Evolutionary conservation across 2,888 invertebrate species (phyloP), one percentile per base, ranked within the genome.

Genomic region (Sminthurides aquaticus): DNA sequence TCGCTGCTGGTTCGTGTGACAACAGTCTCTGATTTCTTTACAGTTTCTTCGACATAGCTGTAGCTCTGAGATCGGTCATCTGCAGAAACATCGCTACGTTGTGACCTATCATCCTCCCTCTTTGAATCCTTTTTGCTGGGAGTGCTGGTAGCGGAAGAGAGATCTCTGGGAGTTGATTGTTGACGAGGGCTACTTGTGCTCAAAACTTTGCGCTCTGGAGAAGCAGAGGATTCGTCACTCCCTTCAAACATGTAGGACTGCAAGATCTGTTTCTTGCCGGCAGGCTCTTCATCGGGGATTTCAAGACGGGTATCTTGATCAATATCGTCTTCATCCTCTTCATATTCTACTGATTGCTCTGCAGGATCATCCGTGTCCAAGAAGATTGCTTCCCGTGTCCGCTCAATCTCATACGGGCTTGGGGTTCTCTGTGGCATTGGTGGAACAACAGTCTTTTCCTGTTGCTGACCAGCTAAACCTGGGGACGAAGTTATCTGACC

Each of bases 271-370:
- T 49, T 22, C 34, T 34, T 54, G 15, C 27, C 43, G 57, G 52
- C 49, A 56, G 64, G 24, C 28, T 58, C 64, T n/a, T 28, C 28
- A 15, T 52, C 11, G 5, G 18, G 15, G 8, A 63, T 57, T 34
- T 62, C 55, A 5, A 62, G 57, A 18, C 62, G 49, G 11, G 66
- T 60, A 27, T 66, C 63, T 77, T 59, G 79, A 77, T 73, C 79
- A 78, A 69, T 79, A 78, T 26, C 66, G 63, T 63, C 66, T 20
- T 55, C 62, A 43, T 60, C 59, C 26, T 66, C 74, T 69, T 79
- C 78, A 56, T 80, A 79, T 57, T 79, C 79, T 11, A 20, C 59
- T 11, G 57, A 27, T 18, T 80, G 79, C 52, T 78, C 79, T 18
- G 62, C 61, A 1, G 70, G 70, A 55, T 74, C 73, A 64, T 74